Evolutionary conservation across 2,888 invertebrate species (phyloP).

Genomic region (Lumbricus terrestris): DNA sequence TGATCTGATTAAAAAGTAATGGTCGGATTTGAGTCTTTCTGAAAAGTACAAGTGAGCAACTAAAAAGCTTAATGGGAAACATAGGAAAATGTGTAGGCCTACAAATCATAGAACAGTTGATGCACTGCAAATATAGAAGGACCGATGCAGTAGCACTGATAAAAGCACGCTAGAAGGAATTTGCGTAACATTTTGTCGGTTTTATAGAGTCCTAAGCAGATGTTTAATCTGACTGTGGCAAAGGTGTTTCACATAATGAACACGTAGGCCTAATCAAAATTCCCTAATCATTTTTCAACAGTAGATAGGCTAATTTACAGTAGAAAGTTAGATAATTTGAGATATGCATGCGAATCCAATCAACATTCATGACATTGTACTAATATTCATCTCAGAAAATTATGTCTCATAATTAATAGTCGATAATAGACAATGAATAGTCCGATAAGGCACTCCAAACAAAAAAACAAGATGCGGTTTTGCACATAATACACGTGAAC

Average conservation of each 20-base stretch:
- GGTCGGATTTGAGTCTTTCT: not conserved
- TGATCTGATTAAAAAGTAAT: not conserved
- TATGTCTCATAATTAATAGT: too few relatives aligned
- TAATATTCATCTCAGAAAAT: not conserved
- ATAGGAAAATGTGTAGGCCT: not conserved
- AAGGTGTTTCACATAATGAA: not conserved
- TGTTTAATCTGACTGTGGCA: not conserved
- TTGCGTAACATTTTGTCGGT: not conserved
- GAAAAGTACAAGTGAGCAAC: not conserved
- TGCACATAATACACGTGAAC: not conserved
- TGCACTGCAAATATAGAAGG: not conserved
- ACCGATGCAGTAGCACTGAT: not conserved
- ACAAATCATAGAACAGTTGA: not conserved
- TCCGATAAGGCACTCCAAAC: not conserved
- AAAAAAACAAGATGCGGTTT: not conserved
- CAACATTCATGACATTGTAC: not conserved
- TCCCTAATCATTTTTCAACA: not conserved
- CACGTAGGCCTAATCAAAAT: not conserved
- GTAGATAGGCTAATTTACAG: not conserved
- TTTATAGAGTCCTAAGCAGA: not conserved
- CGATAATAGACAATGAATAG: too few relatives aligned
- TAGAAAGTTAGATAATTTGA: not conserved
- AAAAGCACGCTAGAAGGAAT: not conserved
- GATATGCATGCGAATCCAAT: not conserved
- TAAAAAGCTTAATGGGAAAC: not conserved